Base-by-base conservation (phyloP, 2,797 vertebrate genomes). In the Tympanoctomys barrerae region DNA sequence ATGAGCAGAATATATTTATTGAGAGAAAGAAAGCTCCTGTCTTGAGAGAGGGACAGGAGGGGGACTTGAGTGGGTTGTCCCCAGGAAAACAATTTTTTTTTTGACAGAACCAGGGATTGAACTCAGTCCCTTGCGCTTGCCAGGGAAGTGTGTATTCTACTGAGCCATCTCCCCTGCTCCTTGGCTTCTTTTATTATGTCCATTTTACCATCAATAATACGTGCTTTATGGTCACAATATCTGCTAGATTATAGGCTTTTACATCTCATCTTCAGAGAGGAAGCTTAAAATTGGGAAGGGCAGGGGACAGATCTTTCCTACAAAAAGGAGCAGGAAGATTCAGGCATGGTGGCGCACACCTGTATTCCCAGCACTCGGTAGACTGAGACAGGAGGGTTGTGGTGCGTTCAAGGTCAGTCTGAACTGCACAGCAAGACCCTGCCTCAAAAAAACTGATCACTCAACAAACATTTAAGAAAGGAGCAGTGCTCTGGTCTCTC, bases 291-390 rank as follows among this genome's bases (percentile, higher is more conserved):
- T 75, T 79, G 82, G 24, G 31, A 54, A 59, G 42, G 24, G 18
- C 13, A 87, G 19, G 71, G 61, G 39, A 82, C 52, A 52, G 2
- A 22, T 62, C 31, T 75, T 26, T 28, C 8, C 14, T 75, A 57
- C 61, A 54, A 36, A 94, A 77, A 39, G 33, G 33, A 92, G 12
- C 57, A 89, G 52, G 42, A 94, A 94, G 66, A 70, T n/a, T n/a
- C 66, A 9, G 33, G 33, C 33, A n/a, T 70, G 33, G 66, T 68
- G 33, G 33, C 66, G 21, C 66, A 70, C 66, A 70, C 33, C 66
- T 70, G 66, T 70, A 70, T n/a, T 70, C 33, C 66, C 7, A 70
- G 66, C 66, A 9, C 33, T 70, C 18, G 19, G 66, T 16, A n/a
- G 33, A 7, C 66, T n/a, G n/a, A 68, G 16, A 33, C 33, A 70